These are phyloP conservation scores for Caenorhabditis inopinata DNA, from an alignment of 1,140 invertebrate species.

Conservation along the genomic window DNA sequence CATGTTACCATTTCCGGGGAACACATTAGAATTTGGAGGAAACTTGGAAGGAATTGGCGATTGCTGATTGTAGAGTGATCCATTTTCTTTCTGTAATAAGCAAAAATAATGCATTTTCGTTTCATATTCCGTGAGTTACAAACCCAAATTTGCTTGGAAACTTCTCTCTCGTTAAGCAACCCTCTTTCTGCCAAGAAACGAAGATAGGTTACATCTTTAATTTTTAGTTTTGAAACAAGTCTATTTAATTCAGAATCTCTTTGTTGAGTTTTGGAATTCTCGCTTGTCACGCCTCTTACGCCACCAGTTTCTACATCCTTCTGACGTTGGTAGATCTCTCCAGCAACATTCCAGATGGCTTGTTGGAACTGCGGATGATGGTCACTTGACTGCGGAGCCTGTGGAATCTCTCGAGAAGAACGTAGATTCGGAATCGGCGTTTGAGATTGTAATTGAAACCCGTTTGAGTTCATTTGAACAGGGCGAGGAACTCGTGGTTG, in stretches of 20 bases:
- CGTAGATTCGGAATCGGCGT: no score
- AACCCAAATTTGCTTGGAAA: background rate
- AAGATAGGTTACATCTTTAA: background rate
- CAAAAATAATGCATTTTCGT: no score
- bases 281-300: background rate
- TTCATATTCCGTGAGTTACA: background rate
- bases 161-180: background rate
- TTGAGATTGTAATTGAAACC: no score
- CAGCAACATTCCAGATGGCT: conserved; percentile 3
- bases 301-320: background rate
- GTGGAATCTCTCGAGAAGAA: no score
- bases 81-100: background rate
- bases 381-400: no score
- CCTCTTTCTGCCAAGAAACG: background rate
- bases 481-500: no score
- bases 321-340: background rate
- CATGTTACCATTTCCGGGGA: no score
- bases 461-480: no score
- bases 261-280: no score
- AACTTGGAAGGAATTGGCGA: background rate
- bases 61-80: no score
- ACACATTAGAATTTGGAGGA: no score
- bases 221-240: background rate
- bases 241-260: background rate
- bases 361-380: background rate